A percentile compares a stretch with the other conserved stretches of the same genome.
Evolutionary conservation across 2,113 vertebrate species (phyloP).

Genomic region (Sclerurus mexicanus): DNA sequence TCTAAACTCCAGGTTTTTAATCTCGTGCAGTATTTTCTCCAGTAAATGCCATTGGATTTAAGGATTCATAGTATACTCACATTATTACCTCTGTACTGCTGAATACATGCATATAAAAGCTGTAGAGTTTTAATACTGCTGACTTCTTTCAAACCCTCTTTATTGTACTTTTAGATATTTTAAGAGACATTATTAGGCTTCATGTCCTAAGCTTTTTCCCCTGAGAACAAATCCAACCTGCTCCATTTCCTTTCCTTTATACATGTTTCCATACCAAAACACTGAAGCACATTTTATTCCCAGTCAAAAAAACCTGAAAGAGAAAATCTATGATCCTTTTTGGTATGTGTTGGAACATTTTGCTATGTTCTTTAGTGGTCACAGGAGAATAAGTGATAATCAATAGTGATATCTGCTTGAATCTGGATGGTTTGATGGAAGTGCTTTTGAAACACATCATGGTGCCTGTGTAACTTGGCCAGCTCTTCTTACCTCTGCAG

Average conservation of each 20-base stretch:
- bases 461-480: slow-evolving; percentile 62
- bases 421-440: slow-evolving; percentile 51
- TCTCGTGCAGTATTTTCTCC: not conserved
- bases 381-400: slow-evolving; percentile 68
- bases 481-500: slow-evolving; percentile 65
- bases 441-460: slow-evolving; percentile 65
- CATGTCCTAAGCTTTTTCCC: not conserved
- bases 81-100: not conserved
- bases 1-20: not conserved
- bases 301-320: not conserved
- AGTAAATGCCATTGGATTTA: not conserved
- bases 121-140: not conserved
- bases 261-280: not conserved
- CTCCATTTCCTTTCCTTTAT: not conserved
- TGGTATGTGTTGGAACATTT: slow-evolving; percentile 28
- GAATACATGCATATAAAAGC: not conserved
- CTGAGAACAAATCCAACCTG: not conserved
- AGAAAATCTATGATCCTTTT: slow-evolving; percentile 36
- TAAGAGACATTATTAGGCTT: not conserved
- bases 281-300: not conserved
- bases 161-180: not conserved
- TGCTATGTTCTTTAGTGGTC: slow-evolving; percentile 47
- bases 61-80: not conserved
- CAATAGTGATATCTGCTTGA: slow-evolving; percentile 69
- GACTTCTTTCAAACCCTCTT: not conserved